Evolutionary conservation across 2,888 invertebrate species (phyloP), one percentile per base, ranked within the genome.

Genomic region (Lycophotia porphyrea): DNA sequence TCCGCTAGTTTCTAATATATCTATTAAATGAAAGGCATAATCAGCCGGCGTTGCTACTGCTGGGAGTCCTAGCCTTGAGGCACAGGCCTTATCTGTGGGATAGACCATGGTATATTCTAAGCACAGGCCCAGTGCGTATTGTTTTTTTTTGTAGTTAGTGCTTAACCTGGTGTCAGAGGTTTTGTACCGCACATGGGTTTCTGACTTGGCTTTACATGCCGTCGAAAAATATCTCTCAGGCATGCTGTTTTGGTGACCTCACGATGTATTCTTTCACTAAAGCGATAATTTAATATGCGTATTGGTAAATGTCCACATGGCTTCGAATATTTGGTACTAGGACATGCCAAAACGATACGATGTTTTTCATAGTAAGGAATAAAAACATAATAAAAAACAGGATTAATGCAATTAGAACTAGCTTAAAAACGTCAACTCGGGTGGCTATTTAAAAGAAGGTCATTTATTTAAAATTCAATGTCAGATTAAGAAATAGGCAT

Each of bases 381-480:
- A 24, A 49, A 49, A 49, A 49, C 3, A 9, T 24, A 24, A 9
- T n/a, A 34, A 61, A 13, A 11, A 34, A 34, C 60, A 27, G 34
- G 24, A 60, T 2, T 21, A 24, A 11, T 21, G 5, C 15, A 55
- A 55, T 55, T 47, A 27, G 47, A 66, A 63, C 1, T 71, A 58
- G 18, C 44, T 58, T 44, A 44, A 63, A 39, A 42, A 44, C 42
- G 5, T 21, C 36, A 44, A 2, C 27, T 27, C 24, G n/a, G n/a
- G 1, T 34, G 15, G 36, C 34, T 11, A 58, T 80, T 60, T 5
- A 15, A 31, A 47, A 27, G 18, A 68, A 39, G n/a, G 15, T n/a
- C 58, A 31, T 60, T 21, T 21, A 49, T 73, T 74, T 21, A 31
- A 42, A 73, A 80, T 47, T 73, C 78, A 82, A 85, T 76, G 78